Base-by-base conservation (phyloP, 2,113 vertebrate genomes). In the Thermophis baileyi region DNA sequence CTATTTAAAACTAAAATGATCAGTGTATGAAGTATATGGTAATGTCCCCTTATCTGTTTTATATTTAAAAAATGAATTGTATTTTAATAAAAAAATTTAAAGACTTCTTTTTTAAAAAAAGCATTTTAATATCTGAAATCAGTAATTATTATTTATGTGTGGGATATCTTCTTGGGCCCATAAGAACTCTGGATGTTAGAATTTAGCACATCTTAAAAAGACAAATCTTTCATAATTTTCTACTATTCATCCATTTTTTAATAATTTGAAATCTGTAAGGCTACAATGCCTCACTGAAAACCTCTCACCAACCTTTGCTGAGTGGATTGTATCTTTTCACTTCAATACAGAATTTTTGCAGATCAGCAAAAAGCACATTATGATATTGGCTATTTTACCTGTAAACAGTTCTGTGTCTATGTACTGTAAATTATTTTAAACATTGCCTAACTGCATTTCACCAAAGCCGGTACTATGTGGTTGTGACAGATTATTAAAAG, bases 1-100 rank as follows among this genome's bases (percentile, higher is more conserved):
- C 27, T 94, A 46, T n/a, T 96, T 35, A 95, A 96, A 94, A 40
- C 6, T 12, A 90, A 94, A 30, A 0, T 12, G 90, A 92, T 46
- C 91, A 0, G 0, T 95, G 35, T 93, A 89, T 90, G 81, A 47
- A 46, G 18, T 60, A 44, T 25, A 93, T 0, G n/a, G 0, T 4
- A 81, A 93, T 54, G 46, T 49, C 40, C 24, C 44, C 12, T 1
- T 92, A 9, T 54, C 63, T 0, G 74, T 3, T 94, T 30, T 30
- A 50, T 88, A 53, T 81, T 92, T 40, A 89, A 89, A 88, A 24
- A 27, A 44, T 92, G 10, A 88, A 57, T 27, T 51, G n/a, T 53
- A 6, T 92, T 92, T 88, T 88, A 92, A 88, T 57, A 8, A 40
- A 40, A 91, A 57, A n/a, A 57, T 49, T 60, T n/a, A n/a, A 85